These are phyloP conservation scores for Drosophila conformis DNA, from an alignment of 2,888 invertebrate genomes.

Conservation along the genomic window DNA sequence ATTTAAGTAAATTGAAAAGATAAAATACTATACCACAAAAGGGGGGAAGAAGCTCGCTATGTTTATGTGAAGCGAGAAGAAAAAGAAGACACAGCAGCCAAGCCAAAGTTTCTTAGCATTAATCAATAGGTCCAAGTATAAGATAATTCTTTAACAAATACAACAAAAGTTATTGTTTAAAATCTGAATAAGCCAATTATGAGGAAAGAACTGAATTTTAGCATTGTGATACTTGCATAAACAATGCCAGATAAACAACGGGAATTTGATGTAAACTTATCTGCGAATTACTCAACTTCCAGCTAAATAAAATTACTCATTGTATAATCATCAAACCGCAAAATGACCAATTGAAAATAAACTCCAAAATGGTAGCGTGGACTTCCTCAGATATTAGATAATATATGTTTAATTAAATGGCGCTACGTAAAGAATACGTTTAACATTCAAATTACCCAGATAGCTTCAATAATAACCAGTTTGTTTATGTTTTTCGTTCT, in stretches of 20 bases:
- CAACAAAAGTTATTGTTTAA: neutral
- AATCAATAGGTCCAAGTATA: slow-evolving; percentile 8
- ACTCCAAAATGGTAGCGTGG: neutral
- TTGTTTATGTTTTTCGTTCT: neutral
- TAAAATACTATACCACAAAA: neutral
- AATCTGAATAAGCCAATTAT: neutral
- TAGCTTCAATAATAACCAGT: slow-evolving; percentile 4
- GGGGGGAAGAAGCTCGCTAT: slow-evolving; percentile 1
- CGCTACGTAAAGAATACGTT: neutral
- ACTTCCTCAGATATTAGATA: slow-evolving; percentile 3
- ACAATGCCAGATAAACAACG: neutral
- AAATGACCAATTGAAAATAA: neutral
- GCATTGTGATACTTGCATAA: neutral
- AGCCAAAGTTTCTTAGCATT: neutral
- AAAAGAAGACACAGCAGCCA: neutral
- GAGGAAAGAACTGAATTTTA: neutral
- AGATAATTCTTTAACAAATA: neutral
- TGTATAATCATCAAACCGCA: neutral
- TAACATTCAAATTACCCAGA: neutral
- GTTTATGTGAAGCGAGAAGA: neutral
- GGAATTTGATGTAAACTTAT: neutral
- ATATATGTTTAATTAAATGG: slow-evolving; percentile 1
- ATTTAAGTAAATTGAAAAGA: slow-evolving; percentile 47
- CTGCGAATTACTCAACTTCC: neutral
- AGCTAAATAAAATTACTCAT: neutral